Evolutionary conservation across 2,113 vertebrate species (phyloP).

Genomic region (Zosterops hypoxanthus): DNA sequence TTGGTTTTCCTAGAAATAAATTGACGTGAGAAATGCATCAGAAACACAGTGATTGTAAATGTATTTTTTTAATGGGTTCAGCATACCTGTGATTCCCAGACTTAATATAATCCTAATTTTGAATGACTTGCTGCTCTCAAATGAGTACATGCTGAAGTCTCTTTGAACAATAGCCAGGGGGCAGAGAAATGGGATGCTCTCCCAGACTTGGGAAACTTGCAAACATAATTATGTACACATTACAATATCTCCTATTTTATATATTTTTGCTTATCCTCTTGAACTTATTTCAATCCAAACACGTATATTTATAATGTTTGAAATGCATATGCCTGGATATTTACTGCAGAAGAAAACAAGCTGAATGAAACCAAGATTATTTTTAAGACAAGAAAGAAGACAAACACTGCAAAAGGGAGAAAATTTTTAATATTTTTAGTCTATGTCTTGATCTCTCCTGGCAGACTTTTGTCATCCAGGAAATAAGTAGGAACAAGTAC

Average conservation of each 20-base stretch:
- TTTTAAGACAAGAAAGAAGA: constrained; percentile 12
- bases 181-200: constrained; percentile 48
- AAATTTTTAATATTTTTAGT: neutral
- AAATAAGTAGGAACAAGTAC: neutral
- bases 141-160: neutral
- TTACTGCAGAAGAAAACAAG: constrained; percentile 57
- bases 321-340: constrained; percentile 46
- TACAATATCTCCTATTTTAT: constrained; percentile 31
- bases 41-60: neutral
- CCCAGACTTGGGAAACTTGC: constrained; percentile 50
- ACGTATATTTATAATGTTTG: constrained; percentile 62
- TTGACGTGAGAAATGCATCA: neutral
- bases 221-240: constrained; percentile 35
- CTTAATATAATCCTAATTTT: constrained; percentile 6
- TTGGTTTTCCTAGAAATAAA: neutral
- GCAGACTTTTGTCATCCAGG: neutral
- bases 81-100: neutral
- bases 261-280: constrained; percentile 36
- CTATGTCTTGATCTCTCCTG: neutral
- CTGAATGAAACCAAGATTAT: constrained; percentile 36
- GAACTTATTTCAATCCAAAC: constrained; percentile 61
- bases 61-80: neutral
- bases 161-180: constrained; percentile 49
- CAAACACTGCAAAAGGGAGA: neutral
- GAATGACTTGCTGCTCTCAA: constrained; percentile 31